phyloP scores from a whole-genome alignment of 2,888 invertebrate genomes.

The Nycteola revayana region DNA sequence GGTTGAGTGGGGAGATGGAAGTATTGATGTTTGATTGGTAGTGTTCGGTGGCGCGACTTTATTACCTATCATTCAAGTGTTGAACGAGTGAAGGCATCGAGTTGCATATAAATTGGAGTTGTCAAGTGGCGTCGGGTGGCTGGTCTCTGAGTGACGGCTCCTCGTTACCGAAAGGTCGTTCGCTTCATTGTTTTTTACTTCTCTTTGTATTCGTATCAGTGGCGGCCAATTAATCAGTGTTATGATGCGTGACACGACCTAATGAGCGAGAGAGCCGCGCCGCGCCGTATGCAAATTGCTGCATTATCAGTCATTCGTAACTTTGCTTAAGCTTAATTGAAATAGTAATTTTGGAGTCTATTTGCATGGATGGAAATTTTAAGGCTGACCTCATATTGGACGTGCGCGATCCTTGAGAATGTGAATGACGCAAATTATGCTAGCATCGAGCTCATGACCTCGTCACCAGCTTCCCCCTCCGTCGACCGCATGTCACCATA shows the following conservation, averaged over 20 bases:
- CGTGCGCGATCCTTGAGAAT: too few relatives aligned
- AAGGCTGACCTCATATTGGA: too few relatives aligned
- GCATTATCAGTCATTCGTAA: conserved; percentile 25
- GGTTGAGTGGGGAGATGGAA: too few relatives aligned
- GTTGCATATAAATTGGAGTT: conserved; percentile 69
- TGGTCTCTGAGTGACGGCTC: conserved; percentile 59
- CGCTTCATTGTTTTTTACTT: conserved; percentile 51
- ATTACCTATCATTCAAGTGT: conserved; percentile 45
- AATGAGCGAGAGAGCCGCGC: conserved; percentile 54
- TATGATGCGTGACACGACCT: conserved; percentile 71
- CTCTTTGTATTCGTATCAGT: conserved; percentile 46
- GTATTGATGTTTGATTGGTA: neutral
- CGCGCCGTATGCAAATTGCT: conserved; percentile 42
- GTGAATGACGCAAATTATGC: too few relatives aligned
- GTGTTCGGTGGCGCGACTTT: conserved; percentile 35
- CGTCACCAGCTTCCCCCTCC: too few relatives aligned
- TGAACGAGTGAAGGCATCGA: conserved; percentile 44
- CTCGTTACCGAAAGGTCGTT: conserved; percentile 75
- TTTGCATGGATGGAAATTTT: conserved; percentile 2
- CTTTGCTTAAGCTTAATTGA: conserved; percentile 18
- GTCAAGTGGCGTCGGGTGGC: conserved; percentile 46
- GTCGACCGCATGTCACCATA: too few relatives aligned
- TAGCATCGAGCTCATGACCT: too few relatives aligned
- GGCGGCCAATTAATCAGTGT: conserved; percentile 73
- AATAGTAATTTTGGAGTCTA: conserved; percentile 5